Evolutionary conservation across 2,888 invertebrate species (phyloP), one percentile per base, ranked within the genome.

Genomic region (Sphecodes monilicornis): DNA sequence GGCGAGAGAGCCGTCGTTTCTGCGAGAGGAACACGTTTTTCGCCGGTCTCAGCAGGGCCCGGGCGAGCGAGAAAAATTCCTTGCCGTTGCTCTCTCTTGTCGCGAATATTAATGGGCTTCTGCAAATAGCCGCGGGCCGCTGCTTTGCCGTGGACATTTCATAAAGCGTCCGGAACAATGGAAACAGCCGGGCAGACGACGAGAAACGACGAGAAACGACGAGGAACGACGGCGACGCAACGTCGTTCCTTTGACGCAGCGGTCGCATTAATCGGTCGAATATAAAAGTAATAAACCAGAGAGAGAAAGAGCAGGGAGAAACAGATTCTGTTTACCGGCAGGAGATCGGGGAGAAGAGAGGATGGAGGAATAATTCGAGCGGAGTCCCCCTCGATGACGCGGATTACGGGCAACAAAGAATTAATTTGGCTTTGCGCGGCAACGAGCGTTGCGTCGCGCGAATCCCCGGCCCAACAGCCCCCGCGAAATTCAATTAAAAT

Each of bases 341-440:
- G 13, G 13, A 57, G 57, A 13, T 57, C 13, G 5, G 13, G 4
- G 18, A 18, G 29, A 18, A 64, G 13, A 18, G 64, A 64, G 36
- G 8, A 36, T 11, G 8, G 36, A 13, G 26, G 26, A 57, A 57
- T 26, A 26, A n/a, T 57, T 57, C 57, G 57, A 11, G 57, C 57
- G 10, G 11, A 57, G 57, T 57, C 57, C 64, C 16, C 1, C n/a
- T n/a, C 74, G 70, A 39, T 22, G n/a, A 46, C 50, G 71, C 43
- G 72, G 71, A 75, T 84, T 71, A 66, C 77, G 22, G 39, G 18
- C 66, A 50, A 68, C 81, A 76, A 81, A 76, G 78, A 82, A 84
- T 81, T 84, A 75, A 81, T 82, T 81, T 81, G 50, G 68, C 78
- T 82, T 75, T 71, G 78, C 32, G 41, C 29, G 43, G 46, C 46